Conservation (phyloP, 2,797 vertebrate species). For the Ciconia nigra region DNA sequence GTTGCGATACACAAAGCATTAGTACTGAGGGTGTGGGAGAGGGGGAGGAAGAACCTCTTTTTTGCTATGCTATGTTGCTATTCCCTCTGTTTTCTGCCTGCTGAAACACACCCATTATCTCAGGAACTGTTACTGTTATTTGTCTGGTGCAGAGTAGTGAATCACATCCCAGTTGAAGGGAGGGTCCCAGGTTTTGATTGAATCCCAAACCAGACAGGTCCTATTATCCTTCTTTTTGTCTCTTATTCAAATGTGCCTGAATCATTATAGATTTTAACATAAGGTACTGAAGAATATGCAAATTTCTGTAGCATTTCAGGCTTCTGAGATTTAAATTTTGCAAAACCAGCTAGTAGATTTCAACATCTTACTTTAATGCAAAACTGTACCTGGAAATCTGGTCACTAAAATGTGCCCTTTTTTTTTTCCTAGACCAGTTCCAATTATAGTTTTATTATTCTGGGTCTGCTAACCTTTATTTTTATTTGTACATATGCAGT, state of each 20-base stretch:
- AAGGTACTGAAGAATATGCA: neutral
- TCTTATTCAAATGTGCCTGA: constrained; percentile 21
- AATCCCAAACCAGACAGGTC: constrained; percentile 24
- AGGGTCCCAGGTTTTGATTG: constrained; percentile 16
- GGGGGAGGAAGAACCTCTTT: neutral
- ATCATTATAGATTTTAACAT: neutral
- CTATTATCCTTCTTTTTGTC: constrained; percentile 35
- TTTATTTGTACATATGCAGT: neutral
- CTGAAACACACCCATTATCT: neutral
- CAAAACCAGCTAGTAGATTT: neutral
- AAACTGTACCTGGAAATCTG: neutral
- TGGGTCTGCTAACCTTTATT: neutral
- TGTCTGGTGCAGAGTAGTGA: neutral
- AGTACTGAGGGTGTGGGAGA: neutral
- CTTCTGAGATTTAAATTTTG: neutral
- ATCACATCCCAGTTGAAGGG: neutral
- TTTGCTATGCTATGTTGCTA: neutral
- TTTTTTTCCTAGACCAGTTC: neutral
- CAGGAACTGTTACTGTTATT: neutral
- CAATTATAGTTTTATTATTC: neutral
- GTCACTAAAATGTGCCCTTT: neutral
- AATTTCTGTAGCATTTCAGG: neutral
- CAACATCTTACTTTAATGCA: neutral
- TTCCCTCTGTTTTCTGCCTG: constrained; percentile 7
- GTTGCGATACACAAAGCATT: neutral